Conservation (phyloP, 2,113 vertebrate genomes). For the Ptyas mucosa region DNA sequence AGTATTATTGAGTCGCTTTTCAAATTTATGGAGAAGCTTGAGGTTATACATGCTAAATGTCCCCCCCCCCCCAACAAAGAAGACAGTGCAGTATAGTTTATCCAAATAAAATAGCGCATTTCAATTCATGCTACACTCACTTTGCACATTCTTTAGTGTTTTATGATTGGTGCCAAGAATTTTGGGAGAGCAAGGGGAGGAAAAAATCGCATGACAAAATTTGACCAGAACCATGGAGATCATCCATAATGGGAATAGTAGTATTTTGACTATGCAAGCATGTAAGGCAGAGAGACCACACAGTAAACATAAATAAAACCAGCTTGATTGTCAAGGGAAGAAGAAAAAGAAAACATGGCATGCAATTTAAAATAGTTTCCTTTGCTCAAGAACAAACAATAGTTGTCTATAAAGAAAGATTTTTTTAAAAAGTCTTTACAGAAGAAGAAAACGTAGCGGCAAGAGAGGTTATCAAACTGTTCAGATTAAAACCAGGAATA, state of each 20-base stretch:
- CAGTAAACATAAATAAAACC: slow-evolving; percentile 64
- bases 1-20: background rate
- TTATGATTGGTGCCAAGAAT: slow-evolving; percentile 40
- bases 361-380: slow-evolving; percentile 41
- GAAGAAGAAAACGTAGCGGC: slow-evolving; percentile 33
- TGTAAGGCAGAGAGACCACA: slow-evolving; percentile 56
- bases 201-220: slow-evolving; percentile 51
- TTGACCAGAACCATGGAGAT: slow-evolving; percentile 54
- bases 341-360: background rate
- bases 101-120: slow-evolving; percentile 20
- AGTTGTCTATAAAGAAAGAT: slow-evolving; percentile 29
- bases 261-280: slow-evolving; percentile 50
- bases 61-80: background rate
- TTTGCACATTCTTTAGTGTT: slow-evolving; percentile 32
- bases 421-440: slow-evolving; percentile 27
- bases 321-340: slow-evolving; percentile 54
- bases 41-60: background rate
- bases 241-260: slow-evolving; percentile 60
- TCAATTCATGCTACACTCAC: background rate
- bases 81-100: slow-evolving; percentile 18
- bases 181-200: slow-evolving; percentile 29
- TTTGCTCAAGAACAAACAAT: slow-evolving; percentile 31
- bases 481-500: slow-evolving; percentile 32
- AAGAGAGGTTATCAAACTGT: slow-evolving; percentile 15
- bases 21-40: background rate